These are phyloP conservation scores for Dolomedes plantarius DNA, from an alignment of 2,888 invertebrate genomes.

Conservation along the genomic window DNA sequence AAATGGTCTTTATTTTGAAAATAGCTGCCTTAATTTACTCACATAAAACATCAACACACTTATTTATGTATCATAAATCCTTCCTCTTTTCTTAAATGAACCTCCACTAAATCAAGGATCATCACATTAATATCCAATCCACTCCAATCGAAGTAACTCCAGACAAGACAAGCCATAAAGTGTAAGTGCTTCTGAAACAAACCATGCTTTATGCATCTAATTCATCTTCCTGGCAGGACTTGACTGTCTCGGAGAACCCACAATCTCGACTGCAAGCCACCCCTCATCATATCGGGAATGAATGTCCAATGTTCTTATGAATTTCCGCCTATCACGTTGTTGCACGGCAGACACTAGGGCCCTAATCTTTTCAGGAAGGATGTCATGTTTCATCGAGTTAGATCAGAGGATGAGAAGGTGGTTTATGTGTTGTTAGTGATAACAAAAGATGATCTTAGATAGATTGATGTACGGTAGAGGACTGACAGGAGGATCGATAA, in stretches of 20 bases:
- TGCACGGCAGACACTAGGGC: background rate
- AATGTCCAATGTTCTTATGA: constrained; percentile 44
- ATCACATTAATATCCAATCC: too few species aligned
- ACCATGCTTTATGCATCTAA: background rate
- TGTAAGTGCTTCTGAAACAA: background rate
- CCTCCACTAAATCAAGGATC: too few species aligned
- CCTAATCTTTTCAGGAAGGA: background rate
- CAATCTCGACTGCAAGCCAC: constrained; percentile 33
- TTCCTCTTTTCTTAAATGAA: too few species aligned
- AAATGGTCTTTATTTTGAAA: too few species aligned
- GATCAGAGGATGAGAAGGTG: background rate
- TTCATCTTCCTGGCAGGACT: constrained; percentile 7
- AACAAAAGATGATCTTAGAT: background rate
- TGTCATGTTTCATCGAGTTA: background rate
- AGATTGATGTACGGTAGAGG: background rate
- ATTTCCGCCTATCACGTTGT: background rate
- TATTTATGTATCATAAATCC: too few species aligned
- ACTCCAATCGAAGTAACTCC: too few species aligned
- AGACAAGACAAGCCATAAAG: too few species aligned
- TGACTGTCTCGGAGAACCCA: constrained; percentile 18
- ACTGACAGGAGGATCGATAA: background rate
- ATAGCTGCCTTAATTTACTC: too few species aligned
- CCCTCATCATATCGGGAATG: constrained; percentile 24
- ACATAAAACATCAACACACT: too few species aligned
- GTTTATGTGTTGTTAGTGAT: background rate